Evolutionary conservation across 53 echinoderm and acorn worm species (phyloP).

Genomic region (Glandiceps talaboti): DNA sequence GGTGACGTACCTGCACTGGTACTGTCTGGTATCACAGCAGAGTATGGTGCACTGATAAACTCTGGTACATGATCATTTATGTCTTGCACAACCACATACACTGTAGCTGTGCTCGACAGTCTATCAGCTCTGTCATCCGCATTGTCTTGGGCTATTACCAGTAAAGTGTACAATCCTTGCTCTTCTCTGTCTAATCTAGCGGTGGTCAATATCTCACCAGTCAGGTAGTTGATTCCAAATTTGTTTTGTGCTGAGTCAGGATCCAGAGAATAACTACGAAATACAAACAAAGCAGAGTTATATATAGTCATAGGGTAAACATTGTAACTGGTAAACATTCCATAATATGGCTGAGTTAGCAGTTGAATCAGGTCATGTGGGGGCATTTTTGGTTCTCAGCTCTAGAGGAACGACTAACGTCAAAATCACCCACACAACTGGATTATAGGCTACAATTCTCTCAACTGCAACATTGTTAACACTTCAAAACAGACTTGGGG

Average conservation of each 20-base stretch:
- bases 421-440: too few species aligned
- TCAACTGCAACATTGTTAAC: too few species aligned
- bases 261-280: background rate
- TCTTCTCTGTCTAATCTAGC: constrained; percentile 66
- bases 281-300: too few species aligned
- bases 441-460: too few species aligned
- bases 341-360: too few species aligned
- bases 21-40: constrained; percentile 35
- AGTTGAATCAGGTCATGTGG: too few species aligned
- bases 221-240: constrained; percentile 78
- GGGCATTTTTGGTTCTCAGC: too few species aligned
- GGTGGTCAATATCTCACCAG: constrained; percentile 68
- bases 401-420: too few species aligned
- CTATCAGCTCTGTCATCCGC: background rate
- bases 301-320: background rate
- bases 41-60: constrained; percentile 26
- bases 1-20: constrained; percentile 35
- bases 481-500: too few species aligned
- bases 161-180: constrained; percentile 42
- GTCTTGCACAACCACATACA: constrained; percentile 50
- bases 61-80: constrained; percentile 75
- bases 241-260: constrained; percentile 21
- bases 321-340: too few species aligned
- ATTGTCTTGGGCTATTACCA: constrained; percentile 69
- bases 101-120: constrained; percentile 40